phyloP scores from a whole-genome alignment of 2,888 invertebrate species.

The Ecliptopera silaceata region DNA sequence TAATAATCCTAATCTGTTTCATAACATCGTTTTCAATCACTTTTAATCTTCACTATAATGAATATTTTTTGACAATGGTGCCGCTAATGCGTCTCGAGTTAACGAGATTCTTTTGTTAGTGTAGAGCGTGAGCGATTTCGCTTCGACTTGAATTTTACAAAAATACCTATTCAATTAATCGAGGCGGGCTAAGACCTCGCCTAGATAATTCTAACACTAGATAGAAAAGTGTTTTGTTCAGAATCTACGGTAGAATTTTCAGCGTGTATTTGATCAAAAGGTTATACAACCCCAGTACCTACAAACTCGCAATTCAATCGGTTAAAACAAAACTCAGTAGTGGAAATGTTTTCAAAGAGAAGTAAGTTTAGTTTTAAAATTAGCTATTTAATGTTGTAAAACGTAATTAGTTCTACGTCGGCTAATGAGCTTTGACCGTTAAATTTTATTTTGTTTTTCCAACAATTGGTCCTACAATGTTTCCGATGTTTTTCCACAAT shows the following conservation, averaged over 20 bases:
- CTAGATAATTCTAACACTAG: slow-evolving; percentile 3
- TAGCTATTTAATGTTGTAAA: too few species aligned
- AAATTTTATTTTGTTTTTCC: too few species aligned
- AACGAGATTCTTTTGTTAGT: slow-evolving; percentile 39
- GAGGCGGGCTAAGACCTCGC: background rate
- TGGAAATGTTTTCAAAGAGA: too few species aligned
- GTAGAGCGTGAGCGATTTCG: slow-evolving; percentile 22
- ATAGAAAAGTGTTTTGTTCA: background rate
- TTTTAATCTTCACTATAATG: slow-evolving; percentile 22
- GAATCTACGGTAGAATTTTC: background rate
- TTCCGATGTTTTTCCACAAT: too few species aligned
- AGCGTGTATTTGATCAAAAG: background rate
- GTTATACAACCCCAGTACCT: background rate
- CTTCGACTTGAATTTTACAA: slow-evolving; percentile 9
- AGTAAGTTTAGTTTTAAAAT: too few species aligned
- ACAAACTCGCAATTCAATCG: background rate
- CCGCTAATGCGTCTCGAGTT: slow-evolving; percentile 40
- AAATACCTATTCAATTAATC: slow-evolving; percentile 16
- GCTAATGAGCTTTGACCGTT: too few species aligned
- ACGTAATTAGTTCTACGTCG: too few species aligned
- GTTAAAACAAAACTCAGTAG: too few species aligned
- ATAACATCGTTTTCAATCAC: slow-evolving; percentile 5
- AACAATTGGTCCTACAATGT: too few species aligned
- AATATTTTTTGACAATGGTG: slow-evolving; percentile 31
- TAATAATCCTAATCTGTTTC: background rate